Percentiles rank a stretch among this genome's conserved stretches.
Conservation (phyloP, 2,888 invertebrate species). For the Apotomis capreana region DNA sequence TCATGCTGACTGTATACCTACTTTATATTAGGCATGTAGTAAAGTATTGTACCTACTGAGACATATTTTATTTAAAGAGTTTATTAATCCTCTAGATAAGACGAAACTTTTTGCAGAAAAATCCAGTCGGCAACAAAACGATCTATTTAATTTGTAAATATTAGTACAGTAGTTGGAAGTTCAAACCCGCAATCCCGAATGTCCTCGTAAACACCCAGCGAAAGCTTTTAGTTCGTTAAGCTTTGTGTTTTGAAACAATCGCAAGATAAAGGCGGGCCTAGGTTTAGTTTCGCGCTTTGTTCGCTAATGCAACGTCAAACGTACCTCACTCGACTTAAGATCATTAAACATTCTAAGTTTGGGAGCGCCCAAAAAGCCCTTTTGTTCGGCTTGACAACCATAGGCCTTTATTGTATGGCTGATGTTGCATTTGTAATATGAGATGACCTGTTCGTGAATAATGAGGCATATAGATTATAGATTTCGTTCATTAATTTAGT, state of each 20-base stretch:
- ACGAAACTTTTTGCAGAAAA: too few relatives aligned
- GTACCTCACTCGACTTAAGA: constrained; percentile 63
- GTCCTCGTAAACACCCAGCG: constrained; percentile 46
- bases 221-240: constrained; percentile 71
- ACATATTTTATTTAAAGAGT: too few relatives aligned
- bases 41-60: too few relatives aligned
- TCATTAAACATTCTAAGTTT: constrained; percentile 69
- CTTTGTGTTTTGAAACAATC: constrained; percentile 73
- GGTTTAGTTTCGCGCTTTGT: constrained; percentile 72
- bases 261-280: constrained; percentile 68
- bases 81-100: too few relatives aligned
- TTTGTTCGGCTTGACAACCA: constrained; percentile 40
- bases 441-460: not conserved
- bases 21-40: too few relatives aligned
- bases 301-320: constrained; percentile 73
- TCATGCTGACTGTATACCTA: too few relatives aligned
- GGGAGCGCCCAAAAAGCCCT: constrained; percentile 48
- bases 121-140: not conserved
- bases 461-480: too few relatives aligned
- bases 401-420: constrained; percentile 20
- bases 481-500: too few relatives aligned
- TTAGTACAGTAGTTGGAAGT: constrained; percentile 28
- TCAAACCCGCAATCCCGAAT: constrained; percentile 35
- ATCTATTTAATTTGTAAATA: constrained; percentile 24
- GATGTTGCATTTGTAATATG: constrained; percentile 14